A percentile compares a stretch with the other conserved stretches of the same genome.
phyloP scores from a whole-genome alignment of 2,888 invertebrate species.

The Macrophya alboannulata region DNA sequence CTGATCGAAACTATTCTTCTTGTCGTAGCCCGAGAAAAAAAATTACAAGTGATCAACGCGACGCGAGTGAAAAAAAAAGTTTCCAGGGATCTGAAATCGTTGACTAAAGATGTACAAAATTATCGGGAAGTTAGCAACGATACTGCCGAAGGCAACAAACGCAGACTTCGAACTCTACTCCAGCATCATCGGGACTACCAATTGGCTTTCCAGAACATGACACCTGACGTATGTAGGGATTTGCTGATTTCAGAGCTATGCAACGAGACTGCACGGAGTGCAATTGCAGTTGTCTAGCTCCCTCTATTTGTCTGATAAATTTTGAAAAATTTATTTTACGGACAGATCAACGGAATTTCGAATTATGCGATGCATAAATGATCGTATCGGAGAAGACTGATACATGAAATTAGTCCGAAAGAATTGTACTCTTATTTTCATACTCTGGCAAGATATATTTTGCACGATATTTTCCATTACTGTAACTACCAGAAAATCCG shows the following conservation, averaged over 20 bases:
- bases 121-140: conserved; percentile 83
- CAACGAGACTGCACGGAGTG: neutral
- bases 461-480: no score
- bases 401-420: neutral
- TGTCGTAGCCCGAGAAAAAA: conserved; percentile 83
- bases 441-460: no score
- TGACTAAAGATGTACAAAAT: conserved; percentile 82
- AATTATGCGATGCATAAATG: neutral
- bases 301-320: no score
- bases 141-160: conserved; percentile 83
- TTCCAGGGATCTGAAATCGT: conserved; percentile 82
- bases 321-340: no score
- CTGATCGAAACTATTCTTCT: neutral
- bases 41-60: conserved; percentile 83
- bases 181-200: conserved; percentile 83
- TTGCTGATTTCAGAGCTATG: conserved; percentile 12
- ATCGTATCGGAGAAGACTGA: neutral
- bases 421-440: neutral
- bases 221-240: conserved; percentile 74
- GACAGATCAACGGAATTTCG: neutral
- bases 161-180: conserved; percentile 83
- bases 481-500: no score
- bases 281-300: neutral
- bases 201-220: conserved; percentile 81
- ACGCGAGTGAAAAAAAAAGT: conserved; percentile 81